Evolutionary conservation across 2,888 invertebrate genomes (phyloP).

Genomic region (Adineta ricciae): DNA sequence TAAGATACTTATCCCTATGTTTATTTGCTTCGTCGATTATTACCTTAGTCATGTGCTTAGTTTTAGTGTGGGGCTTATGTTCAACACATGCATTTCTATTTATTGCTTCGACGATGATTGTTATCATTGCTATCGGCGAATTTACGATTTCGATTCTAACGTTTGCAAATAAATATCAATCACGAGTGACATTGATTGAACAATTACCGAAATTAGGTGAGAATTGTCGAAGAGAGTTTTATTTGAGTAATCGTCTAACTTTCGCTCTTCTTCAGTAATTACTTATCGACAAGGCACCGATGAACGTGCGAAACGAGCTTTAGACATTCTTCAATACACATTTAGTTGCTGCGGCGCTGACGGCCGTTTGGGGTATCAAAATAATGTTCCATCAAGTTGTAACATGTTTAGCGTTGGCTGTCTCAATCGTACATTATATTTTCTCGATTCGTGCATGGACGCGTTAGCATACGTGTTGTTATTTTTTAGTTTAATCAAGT

Average conservation of each 20-base stretch:
- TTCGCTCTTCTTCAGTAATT: background rate
- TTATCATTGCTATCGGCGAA: background rate
- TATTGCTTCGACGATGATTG: conserved; percentile 10
- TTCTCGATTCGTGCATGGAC: background rate
- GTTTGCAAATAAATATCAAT: background rate
- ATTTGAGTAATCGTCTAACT: background rate
- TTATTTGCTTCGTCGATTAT: background rate
- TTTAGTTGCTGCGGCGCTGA: background rate
- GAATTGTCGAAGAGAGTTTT: background rate
- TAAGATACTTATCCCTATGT: conserved; percentile 9
- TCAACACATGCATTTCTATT: conserved; percentile 14
- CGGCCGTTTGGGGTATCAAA: conserved; percentile 17
- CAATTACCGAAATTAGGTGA: conserved; percentile 20
- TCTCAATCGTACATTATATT: background rate
- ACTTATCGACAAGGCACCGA: conserved; percentile 12
- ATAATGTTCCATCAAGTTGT: background rate
- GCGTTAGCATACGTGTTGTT: background rate
- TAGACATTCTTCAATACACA: background rate
- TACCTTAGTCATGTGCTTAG: conserved; percentile 12
- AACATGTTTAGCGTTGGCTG: background rate
- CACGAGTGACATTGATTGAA: background rate
- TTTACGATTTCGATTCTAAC: background rate
- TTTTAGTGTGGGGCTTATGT: conserved; percentile 1
- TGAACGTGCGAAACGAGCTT: conserved; percentile 10
- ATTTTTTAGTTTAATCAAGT: conserved; percentile 6